These are phyloP conservation scores for Melopsittacus undulatus DNA, from an alignment of 2,797 vertebrate species.

Conservation along the genomic window DNA sequence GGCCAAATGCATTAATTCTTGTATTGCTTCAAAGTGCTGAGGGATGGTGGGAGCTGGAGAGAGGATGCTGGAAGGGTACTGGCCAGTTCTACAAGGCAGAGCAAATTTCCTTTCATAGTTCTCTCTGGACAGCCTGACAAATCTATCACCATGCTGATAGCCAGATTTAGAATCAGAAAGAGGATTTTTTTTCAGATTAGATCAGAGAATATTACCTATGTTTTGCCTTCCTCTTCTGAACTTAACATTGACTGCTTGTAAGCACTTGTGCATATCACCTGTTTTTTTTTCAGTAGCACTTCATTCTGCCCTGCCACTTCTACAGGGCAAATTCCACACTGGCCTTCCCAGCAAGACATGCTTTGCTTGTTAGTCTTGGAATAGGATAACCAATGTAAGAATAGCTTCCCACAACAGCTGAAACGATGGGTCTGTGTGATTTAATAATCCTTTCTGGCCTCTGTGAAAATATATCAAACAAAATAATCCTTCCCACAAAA, in stretches of 20 bases:
- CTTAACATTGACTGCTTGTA: not conserved
- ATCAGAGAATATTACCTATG: not conserved
- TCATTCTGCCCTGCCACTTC: not conserved
- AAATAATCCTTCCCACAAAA: not conserved
- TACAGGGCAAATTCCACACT: not conserved
- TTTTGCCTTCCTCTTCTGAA: not conserved
- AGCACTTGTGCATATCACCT: not conserved
- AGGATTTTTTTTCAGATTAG: not conserved
- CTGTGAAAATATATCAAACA: not conserved
- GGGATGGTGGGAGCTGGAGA: not conserved
- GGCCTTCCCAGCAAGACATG: not conserved
- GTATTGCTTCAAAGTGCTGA: not conserved
- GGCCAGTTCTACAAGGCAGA: not conserved
- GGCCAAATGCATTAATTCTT: conserved; percentile 25
- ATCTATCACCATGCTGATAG: not conserved
- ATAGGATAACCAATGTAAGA: not conserved
- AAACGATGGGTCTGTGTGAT: rapidly evolving
- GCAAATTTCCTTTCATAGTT: not conserved
- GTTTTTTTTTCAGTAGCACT: not conserved
- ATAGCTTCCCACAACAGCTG: not conserved
- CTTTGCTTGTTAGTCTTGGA: not conserved
- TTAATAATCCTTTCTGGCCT: not conserved
- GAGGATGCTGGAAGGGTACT: not conserved
- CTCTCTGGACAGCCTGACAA: not conserved
- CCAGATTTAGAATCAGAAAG: not conserved